A percentile compares a stretch with the other conserved stretches of the same genome.
Conservation (phyloP, 1,140 invertebrate species). For the Atta colombica region DNA sequence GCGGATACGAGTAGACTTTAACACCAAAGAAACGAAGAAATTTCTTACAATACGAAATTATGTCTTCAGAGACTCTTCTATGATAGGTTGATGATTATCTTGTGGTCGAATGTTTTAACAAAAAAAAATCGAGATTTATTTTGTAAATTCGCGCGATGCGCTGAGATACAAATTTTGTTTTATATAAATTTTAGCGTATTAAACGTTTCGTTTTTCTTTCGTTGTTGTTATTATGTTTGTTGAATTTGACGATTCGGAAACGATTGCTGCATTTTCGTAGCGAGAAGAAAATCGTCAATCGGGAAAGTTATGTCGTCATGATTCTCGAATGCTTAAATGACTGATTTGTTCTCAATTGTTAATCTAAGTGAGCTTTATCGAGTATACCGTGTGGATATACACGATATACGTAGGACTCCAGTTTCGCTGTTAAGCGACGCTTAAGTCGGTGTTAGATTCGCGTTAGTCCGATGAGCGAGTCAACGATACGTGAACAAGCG, state of each 20-base stretch:
- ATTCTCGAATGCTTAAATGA: constrained; percentile 19
- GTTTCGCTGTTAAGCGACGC: constrained; percentile 48
- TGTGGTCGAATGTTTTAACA: neutral
- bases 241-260: constrained; percentile 41
- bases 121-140: constrained; percentile 23
- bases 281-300: constrained; percentile 3
- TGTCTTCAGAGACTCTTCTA: constrained; percentile 30
- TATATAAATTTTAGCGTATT: constrained; percentile 34
- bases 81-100: constrained; percentile 30
- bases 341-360: constrained; percentile 46
- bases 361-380: constrained; percentile 49
- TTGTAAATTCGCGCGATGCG: constrained; percentile 22
- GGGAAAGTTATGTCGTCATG: constrained; percentile 1
- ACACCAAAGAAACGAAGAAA: constrained; percentile 65
- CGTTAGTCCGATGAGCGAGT: constrained; percentile 27
- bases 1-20: constrained; percentile 54
- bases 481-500: constrained; percentile 36
- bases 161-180: neutral
- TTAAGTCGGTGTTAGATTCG: constrained; percentile 56
- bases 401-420: constrained; percentile 40
- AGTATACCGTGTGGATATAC: constrained; percentile 8
- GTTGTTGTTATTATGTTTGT: constrained; percentile 49
- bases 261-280: constrained; percentile 20
- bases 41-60: constrained; percentile 68
- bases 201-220: neutral